A percentile compares a stretch with the other conserved stretches of the same genome.
Conservation (phyloP, 2,113 vertebrate genomes). For the Apeltes quadracus region DNA sequence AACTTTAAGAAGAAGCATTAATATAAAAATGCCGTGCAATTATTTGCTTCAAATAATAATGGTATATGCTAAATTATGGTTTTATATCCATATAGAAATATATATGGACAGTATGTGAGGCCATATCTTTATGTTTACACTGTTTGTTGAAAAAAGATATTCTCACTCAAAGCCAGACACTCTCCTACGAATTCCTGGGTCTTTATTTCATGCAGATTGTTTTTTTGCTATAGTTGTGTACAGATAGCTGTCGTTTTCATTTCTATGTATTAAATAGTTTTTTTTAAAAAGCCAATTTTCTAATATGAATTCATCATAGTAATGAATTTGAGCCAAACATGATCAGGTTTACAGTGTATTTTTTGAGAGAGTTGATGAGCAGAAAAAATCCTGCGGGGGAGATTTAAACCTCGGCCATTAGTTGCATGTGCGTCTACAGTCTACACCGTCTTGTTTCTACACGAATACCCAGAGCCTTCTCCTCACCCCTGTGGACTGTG, state of each 20-base stretch:
- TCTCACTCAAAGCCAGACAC: background rate
- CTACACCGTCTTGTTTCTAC: constrained; percentile 27
- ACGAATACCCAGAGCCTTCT: constrained; percentile 22
- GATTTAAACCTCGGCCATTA: constrained; percentile 35
- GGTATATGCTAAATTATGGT: background rate
- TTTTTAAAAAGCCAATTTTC: background rate
- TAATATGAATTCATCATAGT: background rate
- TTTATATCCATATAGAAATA: background rate
- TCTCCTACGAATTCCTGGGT: background rate
- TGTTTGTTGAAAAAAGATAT: background rate
- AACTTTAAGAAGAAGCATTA: background rate
- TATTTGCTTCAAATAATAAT: background rate
- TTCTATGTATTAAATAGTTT: background rate
- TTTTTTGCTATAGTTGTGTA: too few species aligned
- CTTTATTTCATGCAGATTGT: background rate
- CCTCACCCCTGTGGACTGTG: constrained; percentile 35
- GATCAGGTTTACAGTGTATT: constrained; percentile 1
- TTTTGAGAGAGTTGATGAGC: constrained; percentile 28
- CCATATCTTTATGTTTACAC: background rate
- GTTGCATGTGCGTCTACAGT: constrained; percentile 18
- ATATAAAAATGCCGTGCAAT: background rate
- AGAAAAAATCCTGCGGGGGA: constrained; percentile 8
- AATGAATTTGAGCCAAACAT: background rate
- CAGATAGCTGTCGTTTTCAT: background rate
- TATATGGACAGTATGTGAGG: background rate